A percentile compares a stretch with the other conserved stretches of the same genome.
Evolutionary conservation across 2,113 vertebrate genomes (phyloP).

Genomic region (Pleuronectes platessa): DNA sequence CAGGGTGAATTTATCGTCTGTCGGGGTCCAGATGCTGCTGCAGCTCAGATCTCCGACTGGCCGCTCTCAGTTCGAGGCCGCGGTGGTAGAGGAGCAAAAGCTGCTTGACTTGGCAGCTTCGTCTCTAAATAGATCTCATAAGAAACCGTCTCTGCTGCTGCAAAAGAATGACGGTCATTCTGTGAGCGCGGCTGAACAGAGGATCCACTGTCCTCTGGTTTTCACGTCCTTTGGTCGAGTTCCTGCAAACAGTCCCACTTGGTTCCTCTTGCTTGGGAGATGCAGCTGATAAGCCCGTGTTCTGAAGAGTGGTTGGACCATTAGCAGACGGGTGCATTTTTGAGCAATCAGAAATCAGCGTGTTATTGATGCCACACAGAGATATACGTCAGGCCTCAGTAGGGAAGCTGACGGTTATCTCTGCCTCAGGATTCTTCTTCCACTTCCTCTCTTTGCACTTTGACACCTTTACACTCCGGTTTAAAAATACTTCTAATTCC

Average conservation of each 20-base stretch:
- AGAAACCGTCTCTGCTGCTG: neutral
- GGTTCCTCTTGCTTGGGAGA: neutral
- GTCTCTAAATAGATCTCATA: slow-evolving; percentile 41
- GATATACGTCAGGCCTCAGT: slow-evolving; percentile 12
- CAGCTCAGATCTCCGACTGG: slow-evolving; percentile 19
- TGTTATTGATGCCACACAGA: slow-evolving; percentile 16
- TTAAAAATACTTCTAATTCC: slow-evolving; percentile 45
- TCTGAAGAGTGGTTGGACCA: neutral
- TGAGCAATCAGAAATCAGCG: neutral
- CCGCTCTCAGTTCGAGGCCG: neutral
- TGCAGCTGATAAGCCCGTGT: slow-evolving; percentile 15
- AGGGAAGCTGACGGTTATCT: neutral
- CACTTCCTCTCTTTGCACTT: too few species aligned
- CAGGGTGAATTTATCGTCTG: slow-evolving; percentile 7
- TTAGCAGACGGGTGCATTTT: slow-evolving; percentile 5
- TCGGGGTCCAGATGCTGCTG: slow-evolving; percentile 22
- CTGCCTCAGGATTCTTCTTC: neutral
- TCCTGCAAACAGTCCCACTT: slow-evolving; percentile 12
- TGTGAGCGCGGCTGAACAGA: slow-evolving; percentile 20
- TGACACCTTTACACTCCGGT: neutral
- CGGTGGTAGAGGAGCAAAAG: neutral
- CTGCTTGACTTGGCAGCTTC: slow-evolving; percentile 18
- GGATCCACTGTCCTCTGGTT: slow-evolving; percentile 11
- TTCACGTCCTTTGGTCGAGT: slow-evolving; percentile 16
- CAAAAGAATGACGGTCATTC: slow-evolving; percentile 38